phyloP scores from a whole-genome alignment of 1,140 invertebrate species.

The Procambarus clarkii region DNA sequence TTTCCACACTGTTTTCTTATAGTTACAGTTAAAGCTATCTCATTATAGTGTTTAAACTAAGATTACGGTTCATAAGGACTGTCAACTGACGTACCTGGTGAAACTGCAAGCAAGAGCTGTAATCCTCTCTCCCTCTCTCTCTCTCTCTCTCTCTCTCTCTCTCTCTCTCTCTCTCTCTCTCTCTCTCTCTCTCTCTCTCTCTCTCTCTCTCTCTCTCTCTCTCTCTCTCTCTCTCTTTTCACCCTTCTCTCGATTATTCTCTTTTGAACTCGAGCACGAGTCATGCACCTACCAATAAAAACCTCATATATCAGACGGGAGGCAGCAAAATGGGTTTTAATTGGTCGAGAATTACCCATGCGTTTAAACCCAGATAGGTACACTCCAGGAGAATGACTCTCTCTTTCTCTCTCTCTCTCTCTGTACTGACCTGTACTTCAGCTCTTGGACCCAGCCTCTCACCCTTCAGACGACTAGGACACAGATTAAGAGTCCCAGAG shows the following conservation, averaged over 20 bases:
- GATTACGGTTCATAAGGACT: too few relatives aligned
- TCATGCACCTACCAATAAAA: neutral
- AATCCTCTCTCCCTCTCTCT: too few relatives aligned
- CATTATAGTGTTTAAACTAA: too few relatives aligned
- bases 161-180: neutral
- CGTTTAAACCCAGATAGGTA: neutral
- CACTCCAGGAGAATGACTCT: neutral
- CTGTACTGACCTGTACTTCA: too few relatives aligned
- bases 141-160: neutral
- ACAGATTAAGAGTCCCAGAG: too few relatives aligned
- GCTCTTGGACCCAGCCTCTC: too few relatives aligned
- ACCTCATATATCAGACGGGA: neutral
- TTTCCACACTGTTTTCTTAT: too few relatives aligned
- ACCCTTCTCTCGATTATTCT: neutral
- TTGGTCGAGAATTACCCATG: neutral
- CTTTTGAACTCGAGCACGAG: neutral
- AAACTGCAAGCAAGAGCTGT: too few relatives aligned
- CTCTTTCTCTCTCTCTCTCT: slow-evolving; percentile 3
- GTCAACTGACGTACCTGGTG: too few relatives aligned
- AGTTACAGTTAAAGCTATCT: too few relatives aligned
- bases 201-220: neutral
- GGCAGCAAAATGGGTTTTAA: neutral
- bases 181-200: neutral
- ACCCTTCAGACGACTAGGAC: too few relatives aligned
- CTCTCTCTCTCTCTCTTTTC: too few relatives aligned